Conservation (phyloP, 2,113 vertebrate genomes). For the Fulmarus glacialis region DNA sequence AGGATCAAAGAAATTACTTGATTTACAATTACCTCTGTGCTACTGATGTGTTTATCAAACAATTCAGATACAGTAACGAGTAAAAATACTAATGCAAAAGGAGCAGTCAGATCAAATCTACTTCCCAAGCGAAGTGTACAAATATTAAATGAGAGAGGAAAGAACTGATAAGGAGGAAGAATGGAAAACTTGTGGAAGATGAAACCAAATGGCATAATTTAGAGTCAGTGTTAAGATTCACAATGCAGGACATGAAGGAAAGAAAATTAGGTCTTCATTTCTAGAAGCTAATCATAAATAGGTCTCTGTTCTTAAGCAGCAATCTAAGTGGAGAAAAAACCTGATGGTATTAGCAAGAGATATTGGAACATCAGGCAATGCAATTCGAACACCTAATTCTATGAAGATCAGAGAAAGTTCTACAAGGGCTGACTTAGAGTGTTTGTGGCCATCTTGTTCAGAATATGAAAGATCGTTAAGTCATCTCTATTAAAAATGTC, state of each 20-base stretch:
- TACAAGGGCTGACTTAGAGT: background rate
- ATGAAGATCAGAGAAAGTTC: background rate
- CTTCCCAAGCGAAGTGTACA: background rate
- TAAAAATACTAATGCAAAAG: background rate
- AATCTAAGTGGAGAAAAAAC: background rate
- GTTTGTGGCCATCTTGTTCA: background rate
- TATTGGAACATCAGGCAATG: background rate
- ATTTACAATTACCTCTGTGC: slow-evolving; percentile 8
- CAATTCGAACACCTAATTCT: background rate
- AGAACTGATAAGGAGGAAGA: background rate
- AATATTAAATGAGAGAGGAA: background rate
- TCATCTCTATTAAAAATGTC: background rate
- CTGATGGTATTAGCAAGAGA: background rate
- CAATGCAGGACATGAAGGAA: background rate
- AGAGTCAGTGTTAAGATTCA: background rate
- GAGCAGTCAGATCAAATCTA: background rate
- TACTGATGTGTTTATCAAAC: slow-evolving; percentile 13
- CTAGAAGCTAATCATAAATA: background rate
- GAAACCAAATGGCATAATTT: background rate
- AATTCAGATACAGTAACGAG: background rate
- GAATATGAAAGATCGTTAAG: background rate
- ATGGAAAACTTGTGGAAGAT: background rate
- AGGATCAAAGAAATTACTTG: slow-evolving; percentile 1
- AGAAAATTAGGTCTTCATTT: background rate
- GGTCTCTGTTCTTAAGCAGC: background rate